These are phyloP conservation scores for Erynnis tages DNA, from an alignment of 2,888 invertebrate genomes.

Conservation along the genomic window DNA sequence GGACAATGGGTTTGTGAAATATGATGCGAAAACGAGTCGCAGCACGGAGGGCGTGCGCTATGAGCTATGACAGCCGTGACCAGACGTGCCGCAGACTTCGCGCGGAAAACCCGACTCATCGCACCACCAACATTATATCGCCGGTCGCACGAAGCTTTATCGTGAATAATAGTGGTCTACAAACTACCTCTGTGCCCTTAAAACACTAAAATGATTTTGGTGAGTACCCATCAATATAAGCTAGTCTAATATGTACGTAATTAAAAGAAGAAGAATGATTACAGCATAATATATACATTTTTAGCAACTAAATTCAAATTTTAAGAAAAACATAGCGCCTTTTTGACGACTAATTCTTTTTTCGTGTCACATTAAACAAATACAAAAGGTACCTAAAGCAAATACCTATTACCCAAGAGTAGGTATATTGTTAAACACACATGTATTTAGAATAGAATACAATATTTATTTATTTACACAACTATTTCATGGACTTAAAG, in stretches of 20 bases:
- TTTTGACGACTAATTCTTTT: too few relatives aligned
- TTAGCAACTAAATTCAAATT: too few relatives aligned
- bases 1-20: constrained; percentile 30
- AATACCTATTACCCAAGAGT: too few relatives aligned
- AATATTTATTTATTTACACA: too few relatives aligned
- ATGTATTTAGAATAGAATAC: too few relatives aligned
- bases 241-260: neutral
- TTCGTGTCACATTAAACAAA: too few relatives aligned
- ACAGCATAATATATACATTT: too few relatives aligned
- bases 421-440: too few relatives aligned
- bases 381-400: too few relatives aligned
- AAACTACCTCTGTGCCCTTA: constrained; percentile 15
- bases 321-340: too few relatives aligned
- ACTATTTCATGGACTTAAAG: too few relatives aligned
- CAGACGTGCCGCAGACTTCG: constrained; percentile 64
- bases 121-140: constrained; percentile 33
- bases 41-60: constrained; percentile 34
- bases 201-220: constrained; percentile 38
- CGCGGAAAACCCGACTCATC: constrained; percentile 52
- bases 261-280: too few relatives aligned
- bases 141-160: constrained; percentile 2
- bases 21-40: constrained; percentile 31
- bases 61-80: constrained; percentile 34
- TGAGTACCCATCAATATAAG: constrained; percentile 32
- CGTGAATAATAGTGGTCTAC: constrained; percentile 24